Evolutionary conservation across 2,113 vertebrate genomes (phyloP).

Genomic region (Equus quagga): DNA sequence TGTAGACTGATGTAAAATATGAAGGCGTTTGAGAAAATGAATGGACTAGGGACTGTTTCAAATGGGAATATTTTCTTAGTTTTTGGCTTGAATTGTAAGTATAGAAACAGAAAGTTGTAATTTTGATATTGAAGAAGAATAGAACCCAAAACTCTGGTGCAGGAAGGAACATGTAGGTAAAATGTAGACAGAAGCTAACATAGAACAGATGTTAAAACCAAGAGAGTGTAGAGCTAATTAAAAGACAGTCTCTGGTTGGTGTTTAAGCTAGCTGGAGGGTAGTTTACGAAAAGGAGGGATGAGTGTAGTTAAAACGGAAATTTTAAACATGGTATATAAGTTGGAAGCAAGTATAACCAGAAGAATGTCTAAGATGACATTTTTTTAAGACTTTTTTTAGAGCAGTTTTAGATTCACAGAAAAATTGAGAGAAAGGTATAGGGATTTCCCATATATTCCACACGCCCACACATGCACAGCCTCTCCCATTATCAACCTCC

Average conservation of each 20-base stretch:
- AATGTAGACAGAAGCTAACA: not conserved
- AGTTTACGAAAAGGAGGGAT: not conserved
- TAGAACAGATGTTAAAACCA: not conserved
- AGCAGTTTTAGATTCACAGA: not conserved
- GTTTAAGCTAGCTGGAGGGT: not conserved
- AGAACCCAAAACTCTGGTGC: not conserved
- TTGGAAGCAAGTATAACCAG: not conserved
- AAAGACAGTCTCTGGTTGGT: not conserved
- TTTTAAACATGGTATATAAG: not conserved
- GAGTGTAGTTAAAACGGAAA: not conserved
- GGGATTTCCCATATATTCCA: not conserved
- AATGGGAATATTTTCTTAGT: not conserved
- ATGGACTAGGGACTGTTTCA: not conserved
- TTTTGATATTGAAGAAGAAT: not conserved
- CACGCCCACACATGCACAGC: too few relatives aligned
- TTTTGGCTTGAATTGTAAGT: not conserved
- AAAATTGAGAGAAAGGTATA: not conserved
- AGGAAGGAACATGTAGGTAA: not conserved
- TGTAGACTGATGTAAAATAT: not conserved
- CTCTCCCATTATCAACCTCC: not conserved
- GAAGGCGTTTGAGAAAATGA: not conserved
- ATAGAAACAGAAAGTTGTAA: not conserved
- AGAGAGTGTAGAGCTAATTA: not conserved
- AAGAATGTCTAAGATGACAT: not conserved
- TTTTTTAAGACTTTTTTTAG: not conserved